These are phyloP conservation scores for Diprion similis DNA, from an alignment of 1,140 invertebrate genomes.

Conservation along the genomic window DNA sequence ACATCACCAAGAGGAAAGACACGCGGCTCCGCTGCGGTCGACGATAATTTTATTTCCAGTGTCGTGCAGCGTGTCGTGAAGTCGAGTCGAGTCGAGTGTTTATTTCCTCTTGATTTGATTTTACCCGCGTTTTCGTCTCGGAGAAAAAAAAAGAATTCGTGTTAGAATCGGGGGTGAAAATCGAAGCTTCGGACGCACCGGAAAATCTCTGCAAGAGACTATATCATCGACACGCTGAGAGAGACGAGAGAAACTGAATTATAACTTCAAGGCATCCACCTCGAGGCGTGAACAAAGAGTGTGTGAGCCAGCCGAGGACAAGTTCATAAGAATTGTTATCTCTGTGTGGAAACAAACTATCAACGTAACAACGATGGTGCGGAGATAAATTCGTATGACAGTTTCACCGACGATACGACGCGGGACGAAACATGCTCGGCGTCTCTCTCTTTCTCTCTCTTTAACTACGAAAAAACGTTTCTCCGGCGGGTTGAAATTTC, in stretches of 20 bases:
- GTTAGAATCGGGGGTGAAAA: too few species aligned
- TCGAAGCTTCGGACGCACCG: too few species aligned
- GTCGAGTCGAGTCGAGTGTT: too few species aligned
- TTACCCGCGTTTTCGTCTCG: too few species aligned
- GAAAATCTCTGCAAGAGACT: background rate
- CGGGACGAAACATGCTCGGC: background rate
- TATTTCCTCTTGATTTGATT: too few species aligned
- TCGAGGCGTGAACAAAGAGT: background rate
- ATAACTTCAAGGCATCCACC: background rate
- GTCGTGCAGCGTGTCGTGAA: too few species aligned
- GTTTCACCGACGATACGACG: slow-evolving; percentile 25
- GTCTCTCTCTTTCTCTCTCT: slow-evolving; percentile 3
- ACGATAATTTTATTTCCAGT: too few species aligned
- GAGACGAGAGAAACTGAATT: background rate
- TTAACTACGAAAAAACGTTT: background rate
- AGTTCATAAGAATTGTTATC: slow-evolving; percentile 50
- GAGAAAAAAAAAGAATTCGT: too few species aligned
- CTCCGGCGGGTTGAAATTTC: background rate
- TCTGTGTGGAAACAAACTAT: slow-evolving; percentile 60
- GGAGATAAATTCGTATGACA: slow-evolving; percentile 46
- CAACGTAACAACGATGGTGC: slow-evolving; percentile 51
- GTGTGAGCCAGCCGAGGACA: background rate
- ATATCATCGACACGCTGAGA: background rate
- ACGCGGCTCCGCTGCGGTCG: too few species aligned
- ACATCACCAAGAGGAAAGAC: too few species aligned